These are phyloP conservation scores for Camarhynchus parvulus DNA, from an alignment of 2,113 vertebrate species.

Conservation along the genomic window DNA sequence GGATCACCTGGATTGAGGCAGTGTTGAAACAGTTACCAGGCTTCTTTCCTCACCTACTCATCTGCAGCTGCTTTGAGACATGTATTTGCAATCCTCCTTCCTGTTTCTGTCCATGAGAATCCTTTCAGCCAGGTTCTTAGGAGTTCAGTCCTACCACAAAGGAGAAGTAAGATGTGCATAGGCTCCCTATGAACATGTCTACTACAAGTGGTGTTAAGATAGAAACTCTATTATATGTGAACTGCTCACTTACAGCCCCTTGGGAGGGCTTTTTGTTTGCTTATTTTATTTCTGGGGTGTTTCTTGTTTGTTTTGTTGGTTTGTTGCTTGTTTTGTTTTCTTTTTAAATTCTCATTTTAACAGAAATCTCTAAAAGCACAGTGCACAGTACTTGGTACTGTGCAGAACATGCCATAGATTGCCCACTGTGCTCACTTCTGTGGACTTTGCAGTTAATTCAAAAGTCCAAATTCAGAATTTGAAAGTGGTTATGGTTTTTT, in stretches of 20 bases:
- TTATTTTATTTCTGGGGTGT: background rate
- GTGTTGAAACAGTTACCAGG: background rate
- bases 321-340: background rate
- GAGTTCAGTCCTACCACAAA: background rate
- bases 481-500: background rate
- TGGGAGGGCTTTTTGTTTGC: background rate
- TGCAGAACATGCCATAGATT: background rate
- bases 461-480: background rate
- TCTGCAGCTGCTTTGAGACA: background rate
- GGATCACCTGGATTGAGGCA: background rate
- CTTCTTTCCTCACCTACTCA: background rate
- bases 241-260: background rate
- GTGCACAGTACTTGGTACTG: background rate
- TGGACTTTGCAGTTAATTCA: background rate
- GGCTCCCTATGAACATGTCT: background rate
- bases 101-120: background rate
- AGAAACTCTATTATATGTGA: background rate
- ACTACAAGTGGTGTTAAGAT: background rate
- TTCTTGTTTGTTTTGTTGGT: no score
- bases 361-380: background rate
- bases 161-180: background rate
- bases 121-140: background rate
- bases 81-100: background rate
- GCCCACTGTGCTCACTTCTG: background rate
- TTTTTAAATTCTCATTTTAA: background rate